phyloP scores from a whole-genome alignment of 2,888 invertebrate genomes.

The Enchytraeus crypticus region DNA sequence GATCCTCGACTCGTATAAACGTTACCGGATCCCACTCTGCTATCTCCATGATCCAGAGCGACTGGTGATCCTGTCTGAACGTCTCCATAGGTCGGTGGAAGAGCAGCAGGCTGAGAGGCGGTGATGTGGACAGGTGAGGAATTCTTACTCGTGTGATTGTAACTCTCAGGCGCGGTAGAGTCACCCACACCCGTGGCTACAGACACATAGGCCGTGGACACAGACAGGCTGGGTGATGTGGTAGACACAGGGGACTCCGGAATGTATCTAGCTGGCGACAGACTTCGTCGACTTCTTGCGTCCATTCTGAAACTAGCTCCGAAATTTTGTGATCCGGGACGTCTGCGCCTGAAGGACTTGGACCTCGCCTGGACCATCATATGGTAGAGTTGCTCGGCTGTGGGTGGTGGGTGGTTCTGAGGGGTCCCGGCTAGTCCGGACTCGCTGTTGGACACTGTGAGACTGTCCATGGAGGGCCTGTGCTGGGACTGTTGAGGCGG shows the following conservation, averaged over 20 bases:
- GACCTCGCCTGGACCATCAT: constrained; percentile 22
- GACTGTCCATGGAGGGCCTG: neutral
- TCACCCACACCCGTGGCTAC: no score
- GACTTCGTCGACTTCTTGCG: neutral
- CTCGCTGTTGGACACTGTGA: neutral
- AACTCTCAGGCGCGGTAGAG: no score
- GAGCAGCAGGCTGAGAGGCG: neutral
- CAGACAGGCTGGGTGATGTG: neutral
- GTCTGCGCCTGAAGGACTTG: constrained; percentile 79
- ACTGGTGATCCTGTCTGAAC: neutral
- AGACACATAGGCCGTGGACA: neutral
- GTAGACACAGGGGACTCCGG: neutral
- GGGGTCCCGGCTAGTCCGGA: constrained; percentile 1
- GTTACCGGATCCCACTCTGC: neutral
- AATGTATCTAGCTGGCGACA: neutral
- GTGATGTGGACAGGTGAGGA: neutral
- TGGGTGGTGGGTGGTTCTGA: constrained; percentile 60
- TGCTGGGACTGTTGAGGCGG: neutral
- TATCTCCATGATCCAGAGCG: neutral
- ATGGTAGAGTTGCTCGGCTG: constrained; percentile 70
- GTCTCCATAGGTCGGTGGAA: neutral
- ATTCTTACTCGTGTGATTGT: neutral
- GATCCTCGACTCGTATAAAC: neutral
- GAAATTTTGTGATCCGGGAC: constrained; percentile 95
- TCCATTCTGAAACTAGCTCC: constrained; percentile 68